Conservation (phyloP, 2,888 invertebrate species). For the Epinotia bilunana region DNA sequence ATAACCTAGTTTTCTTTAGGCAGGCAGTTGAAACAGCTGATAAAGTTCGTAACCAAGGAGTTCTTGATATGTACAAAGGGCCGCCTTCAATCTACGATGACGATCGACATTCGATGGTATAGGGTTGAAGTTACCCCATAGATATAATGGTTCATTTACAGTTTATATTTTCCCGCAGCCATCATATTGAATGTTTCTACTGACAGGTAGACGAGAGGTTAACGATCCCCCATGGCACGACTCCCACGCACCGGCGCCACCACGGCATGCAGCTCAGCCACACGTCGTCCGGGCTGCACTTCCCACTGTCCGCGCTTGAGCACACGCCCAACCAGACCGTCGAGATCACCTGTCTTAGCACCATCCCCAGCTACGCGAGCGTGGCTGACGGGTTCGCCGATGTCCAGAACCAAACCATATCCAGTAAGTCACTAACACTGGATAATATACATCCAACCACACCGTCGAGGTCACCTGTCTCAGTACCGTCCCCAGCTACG, state of each 20-base stretch:
- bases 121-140: too few species aligned
- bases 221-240: slow-evolving; percentile 74
- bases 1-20: too few species aligned
- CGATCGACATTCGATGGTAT: too few species aligned
- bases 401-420: slow-evolving; percentile 87
- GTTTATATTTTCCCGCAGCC: background rate
- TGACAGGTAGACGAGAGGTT: slow-evolving; percentile 75
- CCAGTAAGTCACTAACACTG: slow-evolving; percentile 88
- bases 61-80: too few species aligned
- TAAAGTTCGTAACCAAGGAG: too few species aligned
- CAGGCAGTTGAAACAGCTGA: too few species aligned
- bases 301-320: slow-evolving; percentile 88
- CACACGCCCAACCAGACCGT: slow-evolving; percentile 88
- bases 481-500: slow-evolving; percentile 90
- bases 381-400: slow-evolving; percentile 89
- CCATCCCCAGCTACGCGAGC: slow-evolving; percentile 90
- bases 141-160: background rate
- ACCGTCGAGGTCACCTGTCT: slow-evolving; percentile 88
- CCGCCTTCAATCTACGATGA: too few species aligned
- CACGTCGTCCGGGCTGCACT: slow-evolving; percentile 83
- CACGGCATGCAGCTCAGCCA: slow-evolving; percentile 73
- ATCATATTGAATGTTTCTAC: slow-evolving; percentile 6
- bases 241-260: slow-evolving; percentile 70
- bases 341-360: slow-evolving; percentile 90
- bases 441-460: too few species aligned